Evolutionary conservation across 2,888 invertebrate species (phyloP).

Genomic region (Drosophila austrosaltans): DNA sequence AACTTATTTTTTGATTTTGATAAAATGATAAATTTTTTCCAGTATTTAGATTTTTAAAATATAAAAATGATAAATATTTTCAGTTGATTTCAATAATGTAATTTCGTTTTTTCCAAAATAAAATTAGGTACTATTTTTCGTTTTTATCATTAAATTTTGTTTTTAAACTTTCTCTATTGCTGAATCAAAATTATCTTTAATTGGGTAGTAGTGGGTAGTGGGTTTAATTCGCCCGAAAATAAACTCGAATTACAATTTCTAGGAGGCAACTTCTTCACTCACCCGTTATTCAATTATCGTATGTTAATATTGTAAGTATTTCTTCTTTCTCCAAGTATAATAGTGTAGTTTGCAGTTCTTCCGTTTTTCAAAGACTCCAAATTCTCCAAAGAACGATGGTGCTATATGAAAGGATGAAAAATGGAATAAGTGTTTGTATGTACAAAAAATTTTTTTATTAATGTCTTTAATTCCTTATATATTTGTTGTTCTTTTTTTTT

Average conservation of each 20-base stretch:
- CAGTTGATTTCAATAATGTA: no score
- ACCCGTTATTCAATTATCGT: neutral
- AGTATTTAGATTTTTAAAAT: neutral
- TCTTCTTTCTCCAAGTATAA: neutral
- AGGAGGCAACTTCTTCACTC: neutral
- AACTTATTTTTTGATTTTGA: neutral
- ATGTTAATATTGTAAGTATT: neutral
- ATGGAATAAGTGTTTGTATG: neutral
- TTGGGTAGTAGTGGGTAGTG: neutral
- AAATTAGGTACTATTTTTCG: neutral
- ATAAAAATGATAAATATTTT: no score
- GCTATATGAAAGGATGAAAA: neutral
- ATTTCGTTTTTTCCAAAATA: neutral
- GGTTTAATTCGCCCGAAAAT: neutral
- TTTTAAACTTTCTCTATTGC: neutral
- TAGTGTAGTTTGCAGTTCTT: neutral
- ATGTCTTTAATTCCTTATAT: neutral
- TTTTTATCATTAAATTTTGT: neutral
- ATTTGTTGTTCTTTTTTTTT: neutral
- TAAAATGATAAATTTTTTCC: neutral
- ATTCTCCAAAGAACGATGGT: neutral
- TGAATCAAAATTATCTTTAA: neutral
- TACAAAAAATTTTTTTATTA: neutral
- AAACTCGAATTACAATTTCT: neutral
- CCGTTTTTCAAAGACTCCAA: neutral